Percentiles rank a stretch among this genome's conserved stretches.
phyloP scores from a whole-genome alignment of 2,113 vertebrate genomes.

The Lagenorhynchus albirostris region DNA sequence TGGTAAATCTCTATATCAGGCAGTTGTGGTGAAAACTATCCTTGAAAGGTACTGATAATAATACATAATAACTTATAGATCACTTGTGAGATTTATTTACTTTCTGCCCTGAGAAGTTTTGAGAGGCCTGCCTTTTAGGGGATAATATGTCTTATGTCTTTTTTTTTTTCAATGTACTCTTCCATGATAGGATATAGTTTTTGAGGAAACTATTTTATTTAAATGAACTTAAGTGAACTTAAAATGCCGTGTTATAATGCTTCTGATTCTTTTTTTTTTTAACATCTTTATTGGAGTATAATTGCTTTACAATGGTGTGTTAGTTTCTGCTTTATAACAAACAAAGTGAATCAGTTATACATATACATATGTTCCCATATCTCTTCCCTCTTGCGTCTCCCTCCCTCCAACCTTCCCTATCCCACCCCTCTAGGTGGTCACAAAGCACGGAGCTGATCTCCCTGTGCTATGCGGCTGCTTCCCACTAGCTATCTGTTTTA shows the following conservation, averaged over 20 bases:
- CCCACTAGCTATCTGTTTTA: too few species aligned
- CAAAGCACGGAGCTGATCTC: too few species aligned
- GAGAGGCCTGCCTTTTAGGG: not conserved
- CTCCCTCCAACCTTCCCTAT: too few species aligned
- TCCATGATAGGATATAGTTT: not conserved
- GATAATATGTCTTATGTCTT: not conserved
- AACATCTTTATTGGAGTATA: too few species aligned
- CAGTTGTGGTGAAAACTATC: not conserved
- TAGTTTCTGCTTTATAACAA: too few species aligned
- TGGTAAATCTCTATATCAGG: not conserved
- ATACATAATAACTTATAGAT: not conserved
- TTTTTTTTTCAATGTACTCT: not conserved
- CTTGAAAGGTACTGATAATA: not conserved
- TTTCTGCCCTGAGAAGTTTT: not conserved
- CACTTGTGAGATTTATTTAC: not conserved
- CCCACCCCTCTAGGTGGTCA: too few species aligned
- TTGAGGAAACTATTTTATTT: not conserved
- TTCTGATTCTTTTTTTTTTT: not conserved
- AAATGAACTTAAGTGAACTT: not conserved
- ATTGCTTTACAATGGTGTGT: too few species aligned
- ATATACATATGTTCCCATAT: too few species aligned
- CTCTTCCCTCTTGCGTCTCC: too few species aligned
- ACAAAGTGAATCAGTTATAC: too few species aligned
- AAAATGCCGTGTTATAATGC: not conserved
- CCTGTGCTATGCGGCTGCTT: too few species aligned